Conservation (phyloP, 2,888 invertebrate genomes). For the Zygogramma bicolorata region DNA sequence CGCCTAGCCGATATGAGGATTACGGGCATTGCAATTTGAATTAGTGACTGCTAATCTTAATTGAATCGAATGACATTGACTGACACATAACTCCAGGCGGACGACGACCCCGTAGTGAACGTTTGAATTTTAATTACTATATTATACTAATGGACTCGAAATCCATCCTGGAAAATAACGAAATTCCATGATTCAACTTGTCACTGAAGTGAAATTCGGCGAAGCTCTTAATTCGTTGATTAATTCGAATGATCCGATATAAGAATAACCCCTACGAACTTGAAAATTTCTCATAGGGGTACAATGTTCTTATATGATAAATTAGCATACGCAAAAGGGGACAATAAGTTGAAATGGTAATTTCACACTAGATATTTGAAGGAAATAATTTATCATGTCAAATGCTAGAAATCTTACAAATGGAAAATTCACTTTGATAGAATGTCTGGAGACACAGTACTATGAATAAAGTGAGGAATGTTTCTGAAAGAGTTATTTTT, state of each 20-base stretch:
- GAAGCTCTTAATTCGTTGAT: neutral
- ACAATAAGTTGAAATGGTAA: no score
- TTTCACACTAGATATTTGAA: no score
- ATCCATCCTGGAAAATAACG: neutral
- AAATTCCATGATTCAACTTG: neutral
- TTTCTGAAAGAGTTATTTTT: no score
- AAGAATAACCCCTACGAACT: neutral
- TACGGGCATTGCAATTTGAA: constrained; percentile 44
- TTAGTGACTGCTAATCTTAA: constrained; percentile 45
- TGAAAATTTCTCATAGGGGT: neutral
- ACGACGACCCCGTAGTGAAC: constrained; percentile 9
- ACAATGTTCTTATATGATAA: no score
- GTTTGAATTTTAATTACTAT: constrained; percentile 27
- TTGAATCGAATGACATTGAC: constrained; percentile 36
- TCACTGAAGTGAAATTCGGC: neutral
- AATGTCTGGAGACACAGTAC: no score
- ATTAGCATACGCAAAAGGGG: no score
- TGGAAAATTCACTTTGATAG: no score
- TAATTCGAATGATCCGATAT: neutral
- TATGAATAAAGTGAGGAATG: no score
- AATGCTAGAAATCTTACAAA: no score
- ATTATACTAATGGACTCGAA: neutral
- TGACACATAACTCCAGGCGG: constrained; percentile 29
- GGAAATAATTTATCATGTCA: no score
- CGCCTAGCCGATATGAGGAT: constrained; percentile 39